A percentile compares a stretch with the other conserved stretches of the same genome.
These are phyloP conservation scores for Odocoileus virginianus DNA, from an alignment of 2,113 vertebrate species.

Conservation along the genomic window DNA sequence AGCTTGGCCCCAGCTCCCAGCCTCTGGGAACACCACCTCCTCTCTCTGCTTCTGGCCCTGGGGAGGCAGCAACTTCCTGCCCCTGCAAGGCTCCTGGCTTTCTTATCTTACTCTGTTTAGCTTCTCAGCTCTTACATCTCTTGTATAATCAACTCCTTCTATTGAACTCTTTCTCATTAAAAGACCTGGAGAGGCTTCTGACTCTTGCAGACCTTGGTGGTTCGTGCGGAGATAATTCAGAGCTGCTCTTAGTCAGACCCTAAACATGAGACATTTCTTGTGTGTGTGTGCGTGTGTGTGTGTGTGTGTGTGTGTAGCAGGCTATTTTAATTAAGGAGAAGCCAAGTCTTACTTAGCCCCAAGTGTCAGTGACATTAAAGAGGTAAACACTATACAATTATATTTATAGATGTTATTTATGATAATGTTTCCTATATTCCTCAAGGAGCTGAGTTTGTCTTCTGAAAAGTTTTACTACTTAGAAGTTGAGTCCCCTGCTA, in stretches of 20 bases:
- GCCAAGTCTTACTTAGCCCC: neutral
- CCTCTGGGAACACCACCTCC: too few relatives aligned
- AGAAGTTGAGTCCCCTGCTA: neutral
- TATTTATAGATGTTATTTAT: neutral
- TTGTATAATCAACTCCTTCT: neutral
- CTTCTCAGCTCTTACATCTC: neutral
- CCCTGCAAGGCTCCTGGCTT: neutral
- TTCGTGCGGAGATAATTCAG: rapidly evolving
- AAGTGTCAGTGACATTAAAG: neutral
- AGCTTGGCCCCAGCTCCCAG: neutral
- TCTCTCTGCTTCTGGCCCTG: too few relatives aligned
- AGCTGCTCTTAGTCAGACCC: neutral
- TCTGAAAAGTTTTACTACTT: neutral
- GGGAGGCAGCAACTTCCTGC: neutral
- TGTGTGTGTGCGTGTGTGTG: neutral
- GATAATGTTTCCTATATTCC: neutral
- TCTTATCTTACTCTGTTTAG: neutral
- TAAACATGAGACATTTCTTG: neutral
- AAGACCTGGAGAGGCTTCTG: neutral
- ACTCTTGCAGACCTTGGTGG: rapidly evolving
- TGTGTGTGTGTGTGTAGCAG: neutral
- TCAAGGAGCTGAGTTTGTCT: neutral
- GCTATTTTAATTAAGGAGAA: neutral
- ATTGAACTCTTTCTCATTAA: neutral
- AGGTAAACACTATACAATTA: neutral